Percentiles rank a stretch among this genome's conserved stretches.
These are phyloP conservation scores for Rhagonycha fulva DNA, from an alignment of 2,888 invertebrate genomes.

Conservation along the genomic window DNA sequence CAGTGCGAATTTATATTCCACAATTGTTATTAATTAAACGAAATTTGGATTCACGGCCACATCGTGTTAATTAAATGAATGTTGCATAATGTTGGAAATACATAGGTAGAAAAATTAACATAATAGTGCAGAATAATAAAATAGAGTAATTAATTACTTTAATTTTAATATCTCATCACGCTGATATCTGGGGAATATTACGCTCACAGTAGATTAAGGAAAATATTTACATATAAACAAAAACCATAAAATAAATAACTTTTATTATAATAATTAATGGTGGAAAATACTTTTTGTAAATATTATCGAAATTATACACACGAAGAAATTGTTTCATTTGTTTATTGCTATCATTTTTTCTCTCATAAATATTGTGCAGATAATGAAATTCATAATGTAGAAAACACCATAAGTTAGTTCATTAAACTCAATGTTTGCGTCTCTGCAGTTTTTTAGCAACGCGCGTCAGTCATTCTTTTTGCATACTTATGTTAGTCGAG, in stretches of 20 bases:
- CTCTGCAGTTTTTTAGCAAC: conserved; percentile 19
- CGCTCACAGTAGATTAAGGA: not conserved
- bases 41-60: not conserved
- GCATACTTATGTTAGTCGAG: conserved; percentile 25
- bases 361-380: not conserved
- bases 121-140: not conserved
- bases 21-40: not conserved
- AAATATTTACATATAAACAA: not conserved
- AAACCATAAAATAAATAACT: not conserved
- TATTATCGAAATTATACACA: not conserved
- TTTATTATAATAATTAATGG: not conserved
- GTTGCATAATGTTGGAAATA: not conserved
- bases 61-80: not conserved
- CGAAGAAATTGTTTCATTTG: not conserved
- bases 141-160: not conserved
- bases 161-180: not conserved
- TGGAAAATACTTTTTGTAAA: not conserved
- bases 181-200: not conserved
- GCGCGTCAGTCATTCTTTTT: conserved; percentile 24
- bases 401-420: conserved; percentile 18
- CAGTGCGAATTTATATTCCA: not conserved
- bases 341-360: not conserved
- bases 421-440: conserved; percentile 27
- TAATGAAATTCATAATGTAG: conserved; percentile 19
- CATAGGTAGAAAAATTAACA: not conserved